Base-by-base conservation (phyloP, 1,140 invertebrate species). In the Trachymyrmex septentrionalis region DNA sequence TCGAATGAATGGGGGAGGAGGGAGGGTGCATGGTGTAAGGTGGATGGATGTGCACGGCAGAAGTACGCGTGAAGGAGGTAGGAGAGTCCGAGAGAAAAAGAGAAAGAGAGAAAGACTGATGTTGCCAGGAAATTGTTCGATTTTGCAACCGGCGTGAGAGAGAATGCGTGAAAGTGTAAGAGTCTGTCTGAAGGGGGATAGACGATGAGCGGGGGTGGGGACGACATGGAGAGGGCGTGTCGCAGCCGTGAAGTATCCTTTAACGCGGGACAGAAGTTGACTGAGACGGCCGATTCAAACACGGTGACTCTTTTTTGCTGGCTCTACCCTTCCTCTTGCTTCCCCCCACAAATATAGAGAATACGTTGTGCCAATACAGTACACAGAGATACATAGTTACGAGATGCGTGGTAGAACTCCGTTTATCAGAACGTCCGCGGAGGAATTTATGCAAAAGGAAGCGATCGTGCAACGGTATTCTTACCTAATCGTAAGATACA, bases 311-410 rank as follows among this genome's bases (percentile, higher is more conserved):
- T 89, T 93, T 95, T 94, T 94, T 95, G 94, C 94, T 95, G 94
- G 94, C 94, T 95, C 94, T 95, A 95, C 94, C 94, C 94, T 95
- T 95, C 94, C 94, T 94, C 93, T 95, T 95, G 94, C 94, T 95
- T 95, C 94, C 94, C 94, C 94, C 94, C 94, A 94, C 93, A 94
- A 93, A 92, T 85, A 91, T 93, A 93, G 80, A 90, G 48, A 86
- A 89, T 77, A 77, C 50, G 59, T 73, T 85, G 71, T 71, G 64
- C 72, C 67, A 80, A 59, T 90, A 90, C 67, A 89, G 48, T 76
- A 87, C 61, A 90, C 67, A 82, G 64, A 75, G 77, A 86, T 81
- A 89, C 50, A 59, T 86, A 80, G 24, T 81, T 24, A 86, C 53
- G 30, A 69, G 66, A 67, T 84, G 80, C 64, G 75, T 55, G 64